Base-by-base conservation (phyloP, 1,140 invertebrate genomes). In the Saccostrea cuccullata region DNA sequence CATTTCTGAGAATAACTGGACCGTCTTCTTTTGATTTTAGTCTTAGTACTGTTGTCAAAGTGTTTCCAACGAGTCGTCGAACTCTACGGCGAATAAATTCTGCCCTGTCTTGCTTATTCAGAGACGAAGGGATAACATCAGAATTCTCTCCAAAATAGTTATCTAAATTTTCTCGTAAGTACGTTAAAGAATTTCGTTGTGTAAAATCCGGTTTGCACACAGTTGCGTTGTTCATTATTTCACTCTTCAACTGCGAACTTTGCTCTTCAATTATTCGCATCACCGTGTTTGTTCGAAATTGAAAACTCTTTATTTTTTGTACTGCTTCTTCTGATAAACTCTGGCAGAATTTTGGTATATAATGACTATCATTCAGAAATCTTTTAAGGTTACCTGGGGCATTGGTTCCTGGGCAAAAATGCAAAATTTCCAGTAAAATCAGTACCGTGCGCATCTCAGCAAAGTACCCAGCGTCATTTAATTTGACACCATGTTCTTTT, bases 131-230 rank as follows among this genome's bases (percentile, higher is more conserved):
- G 36, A 90, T 84, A 13, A 55, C 30, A 73, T 91, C 86, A 12
- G n/a, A 60, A 55, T 90, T 86, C 88, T 92, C 91, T 55, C 91
- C 91, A 86, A 90, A 92, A 60, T 91, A 91, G n/a, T 60, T 67
- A 82, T 92, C 89, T 17, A 91, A 36, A 64, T 90, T 85, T 89
- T 88, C 86, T 58, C 85, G 88, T 12, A 91, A 15, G 58, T 58
- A 85, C 17, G 67, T 11, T 15, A 86, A 84, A 40, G 40, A 58
- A 36, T 26, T 86, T 13, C 87, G 26, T 11, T 40, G 55, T 60
- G 82, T 60, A 67, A 60, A 77, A 60, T 73, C 36, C 20, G 40
- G 20, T 70, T 77, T 40, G 20, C 55, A 73, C 56, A 84, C 87
- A 86, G 85, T 86, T 8, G 58, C 26, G 12, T 40, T 86, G 11